phyloP scores from a whole-genome alignment of 2,888 invertebrate species.

The Aleiodes alternator region DNA sequence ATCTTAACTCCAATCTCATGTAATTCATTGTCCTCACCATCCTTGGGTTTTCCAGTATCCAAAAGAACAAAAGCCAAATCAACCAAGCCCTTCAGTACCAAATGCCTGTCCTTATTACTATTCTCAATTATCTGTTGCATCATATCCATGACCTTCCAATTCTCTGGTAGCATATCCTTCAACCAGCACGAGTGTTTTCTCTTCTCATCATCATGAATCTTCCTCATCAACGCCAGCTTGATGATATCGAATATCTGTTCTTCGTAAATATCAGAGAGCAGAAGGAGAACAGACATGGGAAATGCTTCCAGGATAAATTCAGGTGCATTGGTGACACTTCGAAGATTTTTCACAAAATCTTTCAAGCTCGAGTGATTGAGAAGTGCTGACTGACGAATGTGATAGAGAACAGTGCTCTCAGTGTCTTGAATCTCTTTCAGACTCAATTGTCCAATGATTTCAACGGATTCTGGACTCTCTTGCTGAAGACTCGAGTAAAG shows the following conservation, averaged over 20 bases:
- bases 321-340: constrained; percentile 78
- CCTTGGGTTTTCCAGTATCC: constrained; percentile 69
- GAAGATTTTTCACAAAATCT: constrained; percentile 75
- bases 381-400: constrained; percentile 76
- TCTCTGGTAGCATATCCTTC: constrained; percentile 73
- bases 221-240: constrained; percentile 66
- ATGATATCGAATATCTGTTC: constrained; percentile 74
- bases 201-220: constrained; percentile 75
- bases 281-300: constrained; percentile 79
- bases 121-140: constrained; percentile 76
- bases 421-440: constrained; percentile 77
- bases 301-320: constrained; percentile 81
- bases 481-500: constrained; percentile 64
- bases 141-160: constrained; percentile 72
- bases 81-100: constrained; percentile 77
- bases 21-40: constrained; percentile 72
- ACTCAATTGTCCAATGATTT: constrained; percentile 60
- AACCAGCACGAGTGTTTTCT: constrained; percentile 78
- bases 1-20: constrained; percentile 78
- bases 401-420: constrained; percentile 80
- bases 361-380: constrained; percentile 75
- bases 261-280: constrained; percentile 77
- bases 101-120: constrained; percentile 76
- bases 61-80: constrained; percentile 77
- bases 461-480: constrained; percentile 38